Evolutionary conservation across 2,113 vertebrate genomes (phyloP), one percentile per base, ranked within the genome.

Genomic region (Acinonyx jubatus): DNA sequence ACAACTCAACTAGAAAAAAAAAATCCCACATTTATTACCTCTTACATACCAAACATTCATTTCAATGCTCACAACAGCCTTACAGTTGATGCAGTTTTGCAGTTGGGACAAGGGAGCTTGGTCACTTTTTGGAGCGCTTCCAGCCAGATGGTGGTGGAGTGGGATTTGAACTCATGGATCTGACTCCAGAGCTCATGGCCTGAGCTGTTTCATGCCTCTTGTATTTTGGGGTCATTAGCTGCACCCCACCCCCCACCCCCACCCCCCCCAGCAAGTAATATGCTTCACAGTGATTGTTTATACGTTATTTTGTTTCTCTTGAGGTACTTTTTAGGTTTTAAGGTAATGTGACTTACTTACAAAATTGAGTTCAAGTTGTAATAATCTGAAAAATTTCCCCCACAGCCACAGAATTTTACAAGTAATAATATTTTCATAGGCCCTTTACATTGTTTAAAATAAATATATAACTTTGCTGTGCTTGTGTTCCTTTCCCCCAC

Each of bases 361-460:
- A 92, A 81, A 85, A 82, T 73, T 88, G 69, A 89, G 27, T 95
- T 85, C 10, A 94, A 48, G 29, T 94, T 48, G 38, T 91, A 80
- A 91, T 95, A 82, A 85, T 63, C 73, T 96, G 18, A 74, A 94
- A 9, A 12, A 11, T 93, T 94, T 95, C 89, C 25, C 45, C 25
- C 12, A 33, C 63, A 63, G 12, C 11, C n/a, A 81, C 4, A 90
- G 41, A 79, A 69, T 92, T 93, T 86, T 95, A 89, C 1, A 57
- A 52, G 76, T 80, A 3, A 36, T 11, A 85, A 8, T 90, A 6
- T 76, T 96, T 91, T 88, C 16, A 4, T 83, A 93, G 85, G 81
- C 27, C 4, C 55, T 88, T 90, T 96, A 73, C 79, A 31, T 45
- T 86, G 1, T 96, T 96, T 89, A 27, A 89, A 96, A 57, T 69